Evolutionary conservation across 2,113 vertebrate species (phyloP).

Genomic region (Cairina moschata): DNA sequence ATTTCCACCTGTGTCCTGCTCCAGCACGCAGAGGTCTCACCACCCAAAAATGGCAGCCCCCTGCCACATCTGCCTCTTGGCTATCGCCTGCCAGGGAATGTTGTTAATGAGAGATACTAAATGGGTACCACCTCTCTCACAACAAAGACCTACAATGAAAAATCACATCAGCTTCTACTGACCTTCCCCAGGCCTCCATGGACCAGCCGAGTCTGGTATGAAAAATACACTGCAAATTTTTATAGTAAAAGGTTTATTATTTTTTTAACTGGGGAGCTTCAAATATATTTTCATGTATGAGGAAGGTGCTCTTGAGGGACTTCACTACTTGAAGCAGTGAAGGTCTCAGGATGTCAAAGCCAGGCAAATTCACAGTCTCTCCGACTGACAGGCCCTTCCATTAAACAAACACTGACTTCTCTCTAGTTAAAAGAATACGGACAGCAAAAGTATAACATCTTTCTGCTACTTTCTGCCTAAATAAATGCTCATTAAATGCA

Average conservation of each 20-base stretch:
- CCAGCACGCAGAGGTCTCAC: background rate
- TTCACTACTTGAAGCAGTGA: background rate
- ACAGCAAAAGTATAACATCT: background rate
- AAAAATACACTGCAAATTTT: background rate
- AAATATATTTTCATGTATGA: background rate
- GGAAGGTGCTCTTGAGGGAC: background rate
- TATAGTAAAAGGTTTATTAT: background rate
- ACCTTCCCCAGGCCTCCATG: background rate
- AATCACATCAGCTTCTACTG: background rate
- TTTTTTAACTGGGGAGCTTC: background rate
- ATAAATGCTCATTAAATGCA: background rate
- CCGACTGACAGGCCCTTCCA: background rate
- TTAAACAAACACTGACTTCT: background rate
- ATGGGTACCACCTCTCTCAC: fast-evolving
- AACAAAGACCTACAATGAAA: background rate
- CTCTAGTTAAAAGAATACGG: background rate
- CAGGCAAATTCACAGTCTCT: background rate
- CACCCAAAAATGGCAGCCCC: background rate
- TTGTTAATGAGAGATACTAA: background rate
- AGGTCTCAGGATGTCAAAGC: background rate
- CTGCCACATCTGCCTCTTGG: background rate
- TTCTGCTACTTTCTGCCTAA: background rate
- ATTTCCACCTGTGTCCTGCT: background rate
- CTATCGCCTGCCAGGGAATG: background rate
- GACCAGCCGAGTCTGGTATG: background rate